Evolutionary conservation across 1,140 invertebrate genomes (phyloP).

Genomic region (Macrotrachela quadricornifera): DNA sequence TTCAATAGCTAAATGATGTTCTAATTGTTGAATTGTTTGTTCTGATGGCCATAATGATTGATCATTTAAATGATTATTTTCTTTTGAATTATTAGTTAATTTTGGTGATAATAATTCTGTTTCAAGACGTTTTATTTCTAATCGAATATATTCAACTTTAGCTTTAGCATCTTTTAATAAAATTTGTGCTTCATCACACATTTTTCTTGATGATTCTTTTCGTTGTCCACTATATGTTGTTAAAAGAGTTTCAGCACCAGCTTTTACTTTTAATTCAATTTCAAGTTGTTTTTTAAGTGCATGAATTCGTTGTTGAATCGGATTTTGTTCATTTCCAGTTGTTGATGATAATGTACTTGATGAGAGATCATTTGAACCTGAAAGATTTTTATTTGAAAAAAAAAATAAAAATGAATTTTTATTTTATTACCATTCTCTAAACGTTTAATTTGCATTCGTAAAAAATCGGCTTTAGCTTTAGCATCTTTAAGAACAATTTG

Average conservation of each 20-base stretch:
- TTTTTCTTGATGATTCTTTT: slow-evolving; percentile 56
- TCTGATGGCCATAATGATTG: too few relatives aligned
- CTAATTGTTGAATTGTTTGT: slow-evolving; percentile 44
- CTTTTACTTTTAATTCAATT: slow-evolving; percentile 7
- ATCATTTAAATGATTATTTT: too few relatives aligned
- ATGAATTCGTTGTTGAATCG: background rate
- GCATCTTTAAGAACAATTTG: slow-evolving; percentile 90
- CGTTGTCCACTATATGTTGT: slow-evolving; percentile 63
- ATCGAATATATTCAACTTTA: slow-evolving; percentile 85
- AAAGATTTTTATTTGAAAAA: too few relatives aligned
- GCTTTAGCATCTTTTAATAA: slow-evolving; percentile 86
- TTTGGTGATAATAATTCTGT: too few relatives aligned
- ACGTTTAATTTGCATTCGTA: slow-evolving; percentile 52
- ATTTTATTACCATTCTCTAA: too few relatives aligned
- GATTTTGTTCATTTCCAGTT: too few relatives aligned
- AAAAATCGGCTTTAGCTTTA: slow-evolving; percentile 85
- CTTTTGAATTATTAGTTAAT: too few relatives aligned
- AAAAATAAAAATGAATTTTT: too few relatives aligned
- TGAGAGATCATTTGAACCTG: too few relatives aligned
- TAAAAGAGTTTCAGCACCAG: slow-evolving; percentile 89
- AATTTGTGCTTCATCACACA: slow-evolving; percentile 78
- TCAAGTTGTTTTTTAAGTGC: slow-evolving; percentile 7
- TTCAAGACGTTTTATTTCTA: slow-evolving; percentile 39
- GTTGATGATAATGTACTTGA: too few relatives aligned
- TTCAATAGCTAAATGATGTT: slow-evolving; percentile 79